Conservation (phyloP, 2,797 vertebrate species). For the Spinus pinus region DNA sequence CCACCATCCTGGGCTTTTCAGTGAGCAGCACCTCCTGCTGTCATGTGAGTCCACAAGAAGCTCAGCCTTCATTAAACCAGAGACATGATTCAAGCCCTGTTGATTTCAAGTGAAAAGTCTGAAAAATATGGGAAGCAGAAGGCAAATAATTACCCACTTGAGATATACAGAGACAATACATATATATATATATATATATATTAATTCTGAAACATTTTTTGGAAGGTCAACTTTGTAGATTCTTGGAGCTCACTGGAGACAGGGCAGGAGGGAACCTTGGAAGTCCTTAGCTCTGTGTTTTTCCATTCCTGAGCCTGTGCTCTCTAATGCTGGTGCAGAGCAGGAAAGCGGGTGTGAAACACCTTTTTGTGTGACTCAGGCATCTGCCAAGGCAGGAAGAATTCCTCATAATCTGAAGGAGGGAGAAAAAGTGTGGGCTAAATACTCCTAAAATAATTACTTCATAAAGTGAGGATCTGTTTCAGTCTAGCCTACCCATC, state of each 20-base stretch:
- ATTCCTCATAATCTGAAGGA: not conserved
- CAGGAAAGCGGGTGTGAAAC: not conserved
- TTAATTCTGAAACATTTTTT: not conserved
- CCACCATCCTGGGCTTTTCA: constrained; percentile 57
- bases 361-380: not conserved
- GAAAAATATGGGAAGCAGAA: constrained; percentile 47
- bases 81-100: constrained; percentile 55
- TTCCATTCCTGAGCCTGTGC: not conserved
- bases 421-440: not conserved
- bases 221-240: not conserved
- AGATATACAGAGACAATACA: not conserved
- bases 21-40: constrained; percentile 65
- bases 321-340: not conserved
- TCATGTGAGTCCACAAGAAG: constrained; percentile 55
- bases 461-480: not conserved
- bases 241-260: not conserved
- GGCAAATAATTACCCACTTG: constrained; percentile 23
- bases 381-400: not conserved
- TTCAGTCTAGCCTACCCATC: not conserved
- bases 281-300: not conserved
- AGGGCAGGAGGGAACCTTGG: not conserved
- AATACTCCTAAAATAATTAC: not conserved
- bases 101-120: constrained; percentile 56
- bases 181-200: not conserved
- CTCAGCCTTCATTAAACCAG: constrained; percentile 56